Evolutionary conservation across 2,113 vertebrate genomes (phyloP).

Genomic region (Cromileptes altivelis): DNA sequence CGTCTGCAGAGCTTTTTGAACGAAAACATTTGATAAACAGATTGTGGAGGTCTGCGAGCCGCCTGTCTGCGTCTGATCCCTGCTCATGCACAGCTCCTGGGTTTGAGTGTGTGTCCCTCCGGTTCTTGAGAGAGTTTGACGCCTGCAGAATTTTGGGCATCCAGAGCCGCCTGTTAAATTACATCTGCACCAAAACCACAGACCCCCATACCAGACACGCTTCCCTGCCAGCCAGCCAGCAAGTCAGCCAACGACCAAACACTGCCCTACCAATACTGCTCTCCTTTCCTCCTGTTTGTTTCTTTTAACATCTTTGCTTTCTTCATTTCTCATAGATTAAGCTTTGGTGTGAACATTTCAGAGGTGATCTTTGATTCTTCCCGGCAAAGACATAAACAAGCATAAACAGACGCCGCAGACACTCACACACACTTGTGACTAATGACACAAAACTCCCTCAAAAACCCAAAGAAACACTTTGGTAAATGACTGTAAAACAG

Average conservation of each 20-base stretch:
- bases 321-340: slow-evolving; percentile 52
- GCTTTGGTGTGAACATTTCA: slow-evolving; percentile 55
- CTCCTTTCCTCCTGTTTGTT: slow-evolving; percentile 61
- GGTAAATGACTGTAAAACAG: slow-evolving; percentile 60
- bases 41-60: slow-evolving; percentile 64
- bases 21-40: slow-evolving; percentile 83
- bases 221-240: slow-evolving; percentile 72
- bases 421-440: slow-evolving; percentile 34
- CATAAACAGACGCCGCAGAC: slow-evolving; percentile 42
- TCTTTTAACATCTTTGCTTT: slow-evolving; percentile 50
- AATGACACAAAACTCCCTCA: slow-evolving; percentile 30
- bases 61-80: slow-evolving; percentile 51
- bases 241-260: slow-evolving; percentile 76
- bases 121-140: slow-evolving; percentile 60
- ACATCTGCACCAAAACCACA: slow-evolving; percentile 79
- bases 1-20: slow-evolving; percentile 73
- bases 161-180: slow-evolving; percentile 77
- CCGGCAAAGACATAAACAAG: slow-evolving; percentile 49
- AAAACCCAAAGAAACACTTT: slow-evolving; percentile 50
- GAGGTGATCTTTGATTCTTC: slow-evolving; percentile 44
- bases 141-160: slow-evolving; percentile 74
- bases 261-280: slow-evolving; percentile 40
- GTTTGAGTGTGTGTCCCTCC: slow-evolving; percentile 36
- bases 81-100: slow-evolving; percentile 42
- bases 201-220: slow-evolving; percentile 74